Evolutionary conservation across 2,113 vertebrate species (phyloP).

Genomic region (Clarias macrocephalus): DNA sequence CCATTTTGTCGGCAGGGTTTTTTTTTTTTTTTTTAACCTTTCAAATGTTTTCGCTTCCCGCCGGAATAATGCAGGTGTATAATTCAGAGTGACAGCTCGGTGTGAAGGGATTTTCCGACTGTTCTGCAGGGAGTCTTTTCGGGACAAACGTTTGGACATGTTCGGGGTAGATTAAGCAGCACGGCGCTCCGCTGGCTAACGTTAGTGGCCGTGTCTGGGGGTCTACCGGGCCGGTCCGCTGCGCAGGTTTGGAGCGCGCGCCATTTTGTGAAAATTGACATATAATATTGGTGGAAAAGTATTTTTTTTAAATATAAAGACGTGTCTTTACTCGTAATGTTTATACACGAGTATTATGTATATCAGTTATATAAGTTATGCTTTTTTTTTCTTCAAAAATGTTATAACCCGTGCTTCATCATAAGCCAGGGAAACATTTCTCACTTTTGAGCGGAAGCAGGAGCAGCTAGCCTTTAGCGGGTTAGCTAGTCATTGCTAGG

Average conservation of each 20-base stretch:
- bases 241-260: slow-evolving; percentile 96
- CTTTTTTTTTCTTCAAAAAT: neutral
- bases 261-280: slow-evolving; percentile 96
- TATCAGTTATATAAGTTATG: slow-evolving; percentile 30
- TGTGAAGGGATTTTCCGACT: slow-evolving; percentile 64
- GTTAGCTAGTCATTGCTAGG: slow-evolving; percentile 49
- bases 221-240: slow-evolving; percentile 86
- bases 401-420: slow-evolving; percentile 46
- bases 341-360: slow-evolving; percentile 27
- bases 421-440: slow-evolving; percentile 54
- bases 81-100: slow-evolving; percentile 68
- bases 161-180: slow-evolving; percentile 67
- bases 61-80: slow-evolving; percentile 82
- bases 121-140: slow-evolving; percentile 65
- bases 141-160: slow-evolving; percentile 63
- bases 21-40: slow-evolving; percentile 74
- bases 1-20: slow-evolving; percentile 94
- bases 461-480: slow-evolving; percentile 1
- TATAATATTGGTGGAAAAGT: slow-evolving; percentile 75
- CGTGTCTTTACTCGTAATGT: slow-evolving; percentile 43
- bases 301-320: slow-evolving; percentile 56
- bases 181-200: slow-evolving; percentile 60
- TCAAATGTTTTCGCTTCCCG: slow-evolving; percentile 87
- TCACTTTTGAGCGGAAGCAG: slow-evolving; percentile 42
- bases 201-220: slow-evolving; percentile 75